Evolutionary conservation across 2,113 vertebrate genomes (phyloP).

Genomic region (Corythornis vintsioides): DNA sequence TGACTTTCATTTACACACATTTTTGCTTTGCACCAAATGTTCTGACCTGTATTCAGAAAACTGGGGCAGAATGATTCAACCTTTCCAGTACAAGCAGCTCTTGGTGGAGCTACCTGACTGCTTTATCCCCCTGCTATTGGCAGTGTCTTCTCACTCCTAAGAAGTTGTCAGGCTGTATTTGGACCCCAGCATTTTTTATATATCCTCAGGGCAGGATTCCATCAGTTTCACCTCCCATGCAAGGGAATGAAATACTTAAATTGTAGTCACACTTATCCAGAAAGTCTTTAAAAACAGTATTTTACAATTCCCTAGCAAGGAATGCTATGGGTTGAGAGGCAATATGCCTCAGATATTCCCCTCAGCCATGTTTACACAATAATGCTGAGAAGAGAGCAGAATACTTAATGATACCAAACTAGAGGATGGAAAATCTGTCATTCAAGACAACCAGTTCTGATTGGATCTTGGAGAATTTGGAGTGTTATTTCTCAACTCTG

Average conservation of each 20-base stretch:
- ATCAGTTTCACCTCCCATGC: fast-evolving
- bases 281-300: background rate
- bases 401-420: background rate
- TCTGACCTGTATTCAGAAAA: background rate
- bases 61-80: background rate
- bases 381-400: background rate
- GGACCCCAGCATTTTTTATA: background rate
- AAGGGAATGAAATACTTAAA: background rate
- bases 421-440: background rate
- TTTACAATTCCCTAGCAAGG: background rate
- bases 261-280: background rate
- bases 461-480: background rate
- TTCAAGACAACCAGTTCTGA: background rate
- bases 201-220: background rate
- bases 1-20: background rate
- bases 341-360: background rate
- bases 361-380: background rate
- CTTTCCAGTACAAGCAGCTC: background rate
- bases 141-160: background rate
- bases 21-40: background rate
- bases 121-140: background rate
- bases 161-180: background rate
- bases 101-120: background rate
- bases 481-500: background rate
- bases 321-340: background rate